Conservation (phyloP, 2,113 vertebrate genomes). For the Alligator mississippiensis region DNA sequence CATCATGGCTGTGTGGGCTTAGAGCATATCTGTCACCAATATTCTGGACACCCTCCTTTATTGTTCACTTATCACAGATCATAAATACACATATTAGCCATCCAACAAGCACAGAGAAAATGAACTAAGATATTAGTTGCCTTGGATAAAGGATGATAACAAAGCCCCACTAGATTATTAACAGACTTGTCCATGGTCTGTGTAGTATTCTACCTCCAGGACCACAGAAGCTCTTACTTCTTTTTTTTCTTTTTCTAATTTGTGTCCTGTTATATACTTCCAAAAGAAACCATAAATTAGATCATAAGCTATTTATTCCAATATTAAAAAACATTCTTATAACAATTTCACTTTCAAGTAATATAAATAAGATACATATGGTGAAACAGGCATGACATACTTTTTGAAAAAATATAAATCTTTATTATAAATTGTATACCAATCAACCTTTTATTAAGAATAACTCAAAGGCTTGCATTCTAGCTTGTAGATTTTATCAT, state of each 20-base stretch:
- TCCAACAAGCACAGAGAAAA: background rate
- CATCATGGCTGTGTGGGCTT: background rate
- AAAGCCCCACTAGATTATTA: background rate
- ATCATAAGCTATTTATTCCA: background rate
- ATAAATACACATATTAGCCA: background rate
- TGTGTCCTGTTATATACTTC: background rate
- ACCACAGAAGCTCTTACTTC: background rate
- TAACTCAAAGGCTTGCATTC: background rate
- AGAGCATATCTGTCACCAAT: background rate
- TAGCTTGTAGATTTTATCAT: background rate
- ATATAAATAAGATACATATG: background rate
- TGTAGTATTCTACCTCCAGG: background rate
- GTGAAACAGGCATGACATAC: background rate
- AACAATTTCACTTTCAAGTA: background rate
- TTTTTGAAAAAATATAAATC: background rate
- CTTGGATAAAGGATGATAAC: background rate
- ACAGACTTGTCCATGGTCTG: background rate
- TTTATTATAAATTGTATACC: background rate
- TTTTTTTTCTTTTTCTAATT: background rate
- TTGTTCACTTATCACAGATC: background rate
- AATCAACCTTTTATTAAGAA: background rate
- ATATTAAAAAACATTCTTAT: background rate
- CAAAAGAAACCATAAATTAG: background rate
- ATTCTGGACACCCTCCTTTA: background rate
- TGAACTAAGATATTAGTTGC: background rate